phyloP scores from a whole-genome alignment of 2,797 vertebrate genomes.

The Crocodylus rhombifer region DNA sequence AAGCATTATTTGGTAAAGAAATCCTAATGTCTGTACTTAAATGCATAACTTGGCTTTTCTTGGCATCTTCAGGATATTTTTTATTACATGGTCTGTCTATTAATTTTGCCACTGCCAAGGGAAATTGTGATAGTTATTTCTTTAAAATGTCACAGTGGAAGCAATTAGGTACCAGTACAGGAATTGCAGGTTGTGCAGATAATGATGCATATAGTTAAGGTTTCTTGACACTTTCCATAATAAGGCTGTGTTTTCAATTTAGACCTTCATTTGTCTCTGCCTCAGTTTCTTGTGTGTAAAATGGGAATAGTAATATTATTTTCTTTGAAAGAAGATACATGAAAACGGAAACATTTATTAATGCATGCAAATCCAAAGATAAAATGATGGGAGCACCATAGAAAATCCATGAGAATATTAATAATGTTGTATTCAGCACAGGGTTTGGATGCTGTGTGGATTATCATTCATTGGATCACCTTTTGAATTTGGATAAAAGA shows the following conservation, averaged over 20 bases:
- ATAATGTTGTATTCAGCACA: neutral
- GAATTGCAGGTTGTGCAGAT: neutral
- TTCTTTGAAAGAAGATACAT: slow-evolving; percentile 22
- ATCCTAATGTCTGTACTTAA: neutral
- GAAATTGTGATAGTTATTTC: neutral
- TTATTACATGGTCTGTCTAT: neutral
- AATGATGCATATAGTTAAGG: slow-evolving; percentile 46
- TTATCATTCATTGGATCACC: rapidly evolving
- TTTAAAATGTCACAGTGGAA: slow-evolving; percentile 22
- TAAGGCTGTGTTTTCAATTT: slow-evolving; percentile 8
- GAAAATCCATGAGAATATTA: neutral
- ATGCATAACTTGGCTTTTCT: neutral
- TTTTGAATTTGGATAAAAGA: neutral
- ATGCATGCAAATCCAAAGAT: neutral
- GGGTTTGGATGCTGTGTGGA: neutral
- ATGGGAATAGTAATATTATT: slow-evolving; percentile 1
- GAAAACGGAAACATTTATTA: slow-evolving; percentile 26
- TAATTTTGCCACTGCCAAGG: neutral
- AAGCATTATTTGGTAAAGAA: neutral
- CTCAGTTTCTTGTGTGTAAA: slow-evolving; percentile 40
- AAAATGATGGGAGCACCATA: neutral
- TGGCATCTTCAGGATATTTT: neutral
- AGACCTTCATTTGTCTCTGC: slow-evolving; percentile 65
- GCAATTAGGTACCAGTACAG: neutral
- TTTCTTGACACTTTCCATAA: slow-evolving; percentile 10